Conservation (phyloP, 2,888 invertebrate genomes). For the Polylopha cassiicola region DNA sequence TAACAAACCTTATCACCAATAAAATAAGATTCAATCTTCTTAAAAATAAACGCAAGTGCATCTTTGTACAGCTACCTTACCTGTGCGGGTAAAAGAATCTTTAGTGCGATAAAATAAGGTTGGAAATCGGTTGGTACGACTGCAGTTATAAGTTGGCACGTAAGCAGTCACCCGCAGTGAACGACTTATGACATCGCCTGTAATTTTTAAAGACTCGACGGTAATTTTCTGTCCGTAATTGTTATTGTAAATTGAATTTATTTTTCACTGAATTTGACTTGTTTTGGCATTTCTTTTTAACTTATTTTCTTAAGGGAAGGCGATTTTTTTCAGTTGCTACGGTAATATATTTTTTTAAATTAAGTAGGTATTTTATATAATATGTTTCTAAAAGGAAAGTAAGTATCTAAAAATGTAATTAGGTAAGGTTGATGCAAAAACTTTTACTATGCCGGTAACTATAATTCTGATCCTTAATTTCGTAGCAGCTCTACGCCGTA, state of each 20-base stretch:
- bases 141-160: slow-evolving; percentile 1
- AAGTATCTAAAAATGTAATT: too few relatives aligned
- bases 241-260: slow-evolving; percentile 22
- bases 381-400: too few relatives aligned
- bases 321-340: too few relatives aligned
- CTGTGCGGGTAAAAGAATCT: not conserved
- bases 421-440: too few relatives aligned
- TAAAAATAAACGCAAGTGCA: not conserved
- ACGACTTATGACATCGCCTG: slow-evolving; percentile 22
- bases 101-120: slow-evolving; percentile 1
- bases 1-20: slow-evolving; percentile 42
- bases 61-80: not conserved
- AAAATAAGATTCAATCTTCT: slow-evolving; percentile 5
- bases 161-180: slow-evolving; percentile 18
- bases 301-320: too few relatives aligned
- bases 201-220: slow-evolving; percentile 21
- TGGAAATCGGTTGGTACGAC: not conserved
- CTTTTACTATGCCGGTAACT: too few relatives aligned
- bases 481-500: too few relatives aligned
- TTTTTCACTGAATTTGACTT: slow-evolving; percentile 11
- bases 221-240: slow-evolving; percentile 21
- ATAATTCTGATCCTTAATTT: too few relatives aligned
- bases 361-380: too few relatives aligned
- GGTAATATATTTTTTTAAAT: too few relatives aligned
- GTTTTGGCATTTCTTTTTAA: too few relatives aligned